A percentile compares a stretch with the other conserved stretches of the same genome.
phyloP scores from a whole-genome alignment of 2,888 invertebrate genomes.

The Agrochola macilenta region DNA sequence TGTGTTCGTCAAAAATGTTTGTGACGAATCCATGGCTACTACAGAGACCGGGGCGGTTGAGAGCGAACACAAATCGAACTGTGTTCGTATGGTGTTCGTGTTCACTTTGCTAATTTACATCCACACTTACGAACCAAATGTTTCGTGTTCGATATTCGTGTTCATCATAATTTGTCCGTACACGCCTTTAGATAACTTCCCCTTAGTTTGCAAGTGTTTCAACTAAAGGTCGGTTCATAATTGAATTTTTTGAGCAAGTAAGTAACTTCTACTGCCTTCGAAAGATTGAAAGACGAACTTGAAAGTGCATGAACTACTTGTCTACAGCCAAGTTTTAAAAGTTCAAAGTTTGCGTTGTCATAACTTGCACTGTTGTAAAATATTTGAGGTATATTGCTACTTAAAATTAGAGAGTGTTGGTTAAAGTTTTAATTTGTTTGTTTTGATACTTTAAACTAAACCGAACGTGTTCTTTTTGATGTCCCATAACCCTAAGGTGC shows the following conservation, averaged over 20 bases:
- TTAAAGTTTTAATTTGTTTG: background rate
- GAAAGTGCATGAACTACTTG: conserved; percentile 46
- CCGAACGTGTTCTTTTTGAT: too few relatives aligned
- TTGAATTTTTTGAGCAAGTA: conserved; percentile 29
- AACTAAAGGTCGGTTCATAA: conserved; percentile 32
- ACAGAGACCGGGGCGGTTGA: too few relatives aligned
- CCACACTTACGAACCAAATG: too few relatives aligned
- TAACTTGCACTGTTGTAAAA: conserved; percentile 25
- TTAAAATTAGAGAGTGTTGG: background rate
- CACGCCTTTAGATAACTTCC: background rate
- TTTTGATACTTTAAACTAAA: background rate
- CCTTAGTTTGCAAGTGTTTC: background rate
- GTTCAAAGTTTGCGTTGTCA: conserved; percentile 31
- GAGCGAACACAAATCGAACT: too few relatives aligned
- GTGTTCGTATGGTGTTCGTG: too few relatives aligned
- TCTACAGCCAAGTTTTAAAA: conserved; percentile 40
- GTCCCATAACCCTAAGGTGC: too few relatives aligned
- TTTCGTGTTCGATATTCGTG: too few relatives aligned
- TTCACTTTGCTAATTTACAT: too few relatives aligned
- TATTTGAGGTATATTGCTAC: conserved; percentile 3
- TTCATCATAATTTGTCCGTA: too few relatives aligned
- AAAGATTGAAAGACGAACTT: conserved; percentile 42
- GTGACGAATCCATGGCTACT: too few relatives aligned
- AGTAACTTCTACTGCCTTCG: background rate
- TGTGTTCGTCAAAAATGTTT: too few relatives aligned